phyloP scores from a whole-genome alignment of 2,888 invertebrate species.

The Griposia aprilina region DNA sequence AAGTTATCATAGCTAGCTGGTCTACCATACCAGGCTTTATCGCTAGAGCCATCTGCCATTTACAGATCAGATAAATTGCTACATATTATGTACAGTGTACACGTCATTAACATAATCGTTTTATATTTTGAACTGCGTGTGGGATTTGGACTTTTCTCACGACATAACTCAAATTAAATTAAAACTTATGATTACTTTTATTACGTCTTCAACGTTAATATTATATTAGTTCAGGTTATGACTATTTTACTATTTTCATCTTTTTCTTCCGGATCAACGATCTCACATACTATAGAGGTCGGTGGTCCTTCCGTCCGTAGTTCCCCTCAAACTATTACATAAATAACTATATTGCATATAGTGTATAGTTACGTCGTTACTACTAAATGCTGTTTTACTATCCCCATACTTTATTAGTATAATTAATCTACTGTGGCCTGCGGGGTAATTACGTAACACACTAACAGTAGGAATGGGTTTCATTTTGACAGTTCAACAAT shows the following conservation, averaged over 20 bases:
- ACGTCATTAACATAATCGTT: slow-evolving; percentile 45
- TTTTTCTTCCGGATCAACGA: slow-evolving; percentile 13
- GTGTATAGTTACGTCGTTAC: neutral
- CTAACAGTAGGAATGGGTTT: too few relatives aligned
- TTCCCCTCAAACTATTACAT: slow-evolving; percentile 2
- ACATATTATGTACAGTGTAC: slow-evolving; percentile 26
- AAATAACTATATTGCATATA: slow-evolving; percentile 25
- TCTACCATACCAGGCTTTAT: slow-evolving; percentile 19
- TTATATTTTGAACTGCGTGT: slow-evolving; percentile 49
- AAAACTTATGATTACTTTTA: slow-evolving; percentile 21
- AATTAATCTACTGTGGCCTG: slow-evolving; percentile 21
- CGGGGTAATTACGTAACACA: too few relatives aligned
- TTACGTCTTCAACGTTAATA: slow-evolving; percentile 20
- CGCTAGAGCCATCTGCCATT: slow-evolving; percentile 37
- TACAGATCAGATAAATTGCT: slow-evolving; percentile 50
- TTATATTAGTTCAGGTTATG: slow-evolving; percentile 9
- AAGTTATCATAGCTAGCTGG: slow-evolving; percentile 8
- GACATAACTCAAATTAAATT: slow-evolving; percentile 31
- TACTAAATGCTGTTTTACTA: slow-evolving; percentile 16
- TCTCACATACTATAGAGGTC: slow-evolving; percentile 24
- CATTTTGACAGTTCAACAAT: too few relatives aligned
- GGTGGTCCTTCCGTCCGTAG: slow-evolving; percentile 30
- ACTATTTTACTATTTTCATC: slow-evolving; percentile 2
- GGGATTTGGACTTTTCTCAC: slow-evolving; percentile 42
- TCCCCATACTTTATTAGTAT: slow-evolving; percentile 19